Base-by-base conservation (phyloP, 2,888 invertebrate species). In the Cantharis nigra region DNA sequence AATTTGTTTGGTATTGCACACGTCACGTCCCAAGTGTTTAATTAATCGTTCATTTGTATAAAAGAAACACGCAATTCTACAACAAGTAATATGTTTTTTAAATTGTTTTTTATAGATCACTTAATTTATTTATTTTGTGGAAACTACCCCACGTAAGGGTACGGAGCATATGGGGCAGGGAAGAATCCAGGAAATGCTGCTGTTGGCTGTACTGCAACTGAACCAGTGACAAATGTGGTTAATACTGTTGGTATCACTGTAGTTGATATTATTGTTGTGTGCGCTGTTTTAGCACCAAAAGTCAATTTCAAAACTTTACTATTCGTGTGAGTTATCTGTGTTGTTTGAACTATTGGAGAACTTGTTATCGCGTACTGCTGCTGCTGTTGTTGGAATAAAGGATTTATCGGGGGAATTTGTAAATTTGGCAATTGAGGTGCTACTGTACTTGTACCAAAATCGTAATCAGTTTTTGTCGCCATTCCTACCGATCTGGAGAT, bases 201-300 rank as follows among this genome's bases (percentile, higher is more conserved):
- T 14, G 90, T 89, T 9, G 92, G 92, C 82, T 94, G 94, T 16
- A 95, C 91, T 3, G 95, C 92, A 28, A 96, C 90, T 0, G 95
- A 95, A 14, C 94, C 94, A 7, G 96, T 96, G 80, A 96, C 91
- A 86, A 94, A 95, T 14, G 95, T 94, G n/a, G 97, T 96, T 78
- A 96, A 87, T 71, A 94, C 90, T 0, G 96, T 96, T 9, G 96
- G 96, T 64, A 96, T 93, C 67, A 97, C 93, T 84, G 92, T 93
- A 63, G 96, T 96, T 2, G 95, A 94, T 87, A 93, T 96, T 77
- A 97, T 90, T 1, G 96, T 97, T 9, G 97, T 97, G 86, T 94
- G 95, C 0, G 96, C 93, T 0, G 96, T 96, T 87, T 95, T 96
- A 33, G 97, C 96, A n/a, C 97, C 96, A 86, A 97, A 97, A 11